Evolutionary conservation across 2,113 vertebrate species (phyloP).

Genomic region (Phalacrocorax aristotelis): DNA sequence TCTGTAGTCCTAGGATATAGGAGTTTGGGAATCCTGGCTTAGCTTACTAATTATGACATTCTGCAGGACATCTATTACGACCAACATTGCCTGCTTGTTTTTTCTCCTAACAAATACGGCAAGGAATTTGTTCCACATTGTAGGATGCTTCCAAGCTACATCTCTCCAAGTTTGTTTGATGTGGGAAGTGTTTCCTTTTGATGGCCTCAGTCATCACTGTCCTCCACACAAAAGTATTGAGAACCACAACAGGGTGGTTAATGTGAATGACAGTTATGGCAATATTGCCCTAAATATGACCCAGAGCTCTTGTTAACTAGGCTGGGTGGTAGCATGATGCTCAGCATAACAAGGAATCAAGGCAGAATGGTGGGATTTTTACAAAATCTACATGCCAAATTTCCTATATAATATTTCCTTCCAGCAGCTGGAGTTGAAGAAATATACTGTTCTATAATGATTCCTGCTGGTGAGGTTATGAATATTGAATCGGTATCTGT

Average conservation of each 20-base stretch:
- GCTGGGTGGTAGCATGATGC: background rate
- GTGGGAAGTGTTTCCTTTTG: background rate
- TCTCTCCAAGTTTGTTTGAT: background rate
- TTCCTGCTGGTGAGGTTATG: background rate
- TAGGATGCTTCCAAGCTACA: background rate
- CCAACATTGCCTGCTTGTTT: background rate
- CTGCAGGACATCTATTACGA: background rate
- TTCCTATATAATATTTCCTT: background rate
- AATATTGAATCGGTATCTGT: background rate
- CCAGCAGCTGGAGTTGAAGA: background rate
- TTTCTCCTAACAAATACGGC: background rate
- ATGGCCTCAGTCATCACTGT: background rate
- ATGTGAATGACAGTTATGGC: background rate
- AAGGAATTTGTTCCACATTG: background rate
- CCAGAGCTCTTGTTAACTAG: background rate
- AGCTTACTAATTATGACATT: background rate
- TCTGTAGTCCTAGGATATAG: background rate
- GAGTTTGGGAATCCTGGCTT: background rate
- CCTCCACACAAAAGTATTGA: background rate
- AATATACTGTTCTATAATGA: background rate
- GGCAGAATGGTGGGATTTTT: background rate
- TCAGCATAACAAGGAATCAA: background rate
- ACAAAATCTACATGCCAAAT: background rate
- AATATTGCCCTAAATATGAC: background rate
- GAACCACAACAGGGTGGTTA: rapidly evolving